phyloP scores from a whole-genome alignment of 2,113 vertebrate species.

The Eleginops maclovinus region DNA sequence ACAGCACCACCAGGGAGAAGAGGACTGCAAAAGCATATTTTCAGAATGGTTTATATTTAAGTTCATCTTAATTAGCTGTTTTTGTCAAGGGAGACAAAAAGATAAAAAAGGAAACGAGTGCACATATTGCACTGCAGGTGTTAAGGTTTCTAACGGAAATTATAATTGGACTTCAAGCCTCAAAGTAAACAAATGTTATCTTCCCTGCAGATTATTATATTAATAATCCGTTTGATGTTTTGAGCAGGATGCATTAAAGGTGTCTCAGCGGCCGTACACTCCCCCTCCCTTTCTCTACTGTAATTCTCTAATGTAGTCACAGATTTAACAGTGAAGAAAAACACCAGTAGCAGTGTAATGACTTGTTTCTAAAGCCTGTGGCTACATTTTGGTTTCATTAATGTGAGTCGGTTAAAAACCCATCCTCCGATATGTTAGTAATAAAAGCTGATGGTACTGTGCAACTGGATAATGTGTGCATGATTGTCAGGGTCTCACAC shows the following conservation, averaged over 20 bases:
- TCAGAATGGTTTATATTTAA: slow-evolving; percentile 38
- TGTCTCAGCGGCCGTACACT: slow-evolving; percentile 36
- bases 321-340: slow-evolving; percentile 42
- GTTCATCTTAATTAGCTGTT: slow-evolving; percentile 37
- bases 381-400: slow-evolving; percentile 41
- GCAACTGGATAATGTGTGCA: slow-evolving; percentile 18
- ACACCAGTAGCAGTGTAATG: slow-evolving; percentile 37
- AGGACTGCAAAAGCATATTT: slow-evolving; percentile 48
- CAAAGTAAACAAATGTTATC: slow-evolving; percentile 38
- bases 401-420: slow-evolving; percentile 38
- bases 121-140: slow-evolving; percentile 14
- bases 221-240: slow-evolving; percentile 58
- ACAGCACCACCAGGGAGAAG: slow-evolving; percentile 19
- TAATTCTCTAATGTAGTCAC: slow-evolving; percentile 42
- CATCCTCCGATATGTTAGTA: slow-evolving; percentile 16
- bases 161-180: slow-evolving; percentile 20
- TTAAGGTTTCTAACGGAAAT: slow-evolving; percentile 20
- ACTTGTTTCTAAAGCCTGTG: slow-evolving; percentile 41
- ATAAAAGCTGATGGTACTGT: slow-evolving; percentile 26
- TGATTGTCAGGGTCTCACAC: not conserved
- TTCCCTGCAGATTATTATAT: slow-evolving; percentile 55
- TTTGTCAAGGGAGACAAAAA: slow-evolving; percentile 31
- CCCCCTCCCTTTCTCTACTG: slow-evolving; percentile 20
- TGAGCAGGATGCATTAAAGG: slow-evolving; percentile 48
- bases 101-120: slow-evolving; percentile 9